Evolutionary conservation across 64 coral and sea anemone species (phyloP).

Genomic region (Montipora foliosa): DNA sequence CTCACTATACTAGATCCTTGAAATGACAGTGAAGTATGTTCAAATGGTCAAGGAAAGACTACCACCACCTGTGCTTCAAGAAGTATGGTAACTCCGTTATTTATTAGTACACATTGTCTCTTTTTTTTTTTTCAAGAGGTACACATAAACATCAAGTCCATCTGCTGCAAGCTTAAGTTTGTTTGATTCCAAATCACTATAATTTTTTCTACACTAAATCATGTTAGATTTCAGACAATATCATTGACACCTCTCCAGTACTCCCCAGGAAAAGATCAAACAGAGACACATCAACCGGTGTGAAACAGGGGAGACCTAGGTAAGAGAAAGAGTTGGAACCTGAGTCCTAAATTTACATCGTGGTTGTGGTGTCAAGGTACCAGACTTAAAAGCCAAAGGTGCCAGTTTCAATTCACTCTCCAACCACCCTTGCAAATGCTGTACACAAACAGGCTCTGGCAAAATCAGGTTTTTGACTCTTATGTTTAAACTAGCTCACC

Average conservation of each 20-base stretch:
- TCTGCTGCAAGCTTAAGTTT: neutral
- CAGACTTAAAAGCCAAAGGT: too few species aligned
- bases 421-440: too few species aligned
- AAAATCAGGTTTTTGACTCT: too few species aligned
- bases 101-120: neutral
- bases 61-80: conserved; percentile 75
- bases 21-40: conserved; percentile 94
- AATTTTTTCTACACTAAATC: neutral
- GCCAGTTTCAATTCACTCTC: too few species aligned
- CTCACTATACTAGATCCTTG: conserved; percentile 71
- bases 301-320: conserved; percentile 58
- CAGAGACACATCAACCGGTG: neutral
- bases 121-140: neutral
- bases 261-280: conserved; percentile 55
- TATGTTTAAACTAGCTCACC: too few species aligned
- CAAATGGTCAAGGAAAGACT: conserved; percentile 78
- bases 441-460: too few species aligned
- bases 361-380: too few species aligned
- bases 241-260: conserved; percentile 28
- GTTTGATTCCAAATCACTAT: neutral
- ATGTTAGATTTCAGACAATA: conserved; percentile 47
- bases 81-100: conserved; percentile 43
- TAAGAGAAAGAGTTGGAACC: neutral
- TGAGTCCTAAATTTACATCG: neutral
- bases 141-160: too few species aligned